Conservation (phyloP, 2,888 invertebrate genomes). For the Pecten maximus region DNA sequence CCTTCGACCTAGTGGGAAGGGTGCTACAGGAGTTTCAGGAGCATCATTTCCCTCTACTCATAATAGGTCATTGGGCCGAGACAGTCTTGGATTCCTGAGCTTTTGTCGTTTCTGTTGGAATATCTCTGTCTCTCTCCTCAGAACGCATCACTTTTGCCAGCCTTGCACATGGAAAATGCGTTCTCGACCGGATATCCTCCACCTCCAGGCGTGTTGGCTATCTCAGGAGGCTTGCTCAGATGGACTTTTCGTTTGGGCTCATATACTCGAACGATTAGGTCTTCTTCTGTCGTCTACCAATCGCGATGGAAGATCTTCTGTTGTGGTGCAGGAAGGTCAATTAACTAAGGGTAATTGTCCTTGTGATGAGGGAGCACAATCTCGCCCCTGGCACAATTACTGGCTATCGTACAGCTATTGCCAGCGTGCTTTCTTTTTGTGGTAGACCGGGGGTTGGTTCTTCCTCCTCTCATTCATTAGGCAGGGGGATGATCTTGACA, state of each 20-base stretch:
- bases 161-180: too few relatives aligned
- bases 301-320: background rate
- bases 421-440: background rate
- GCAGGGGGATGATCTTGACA: background rate
- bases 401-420: background rate
- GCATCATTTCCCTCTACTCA: background rate
- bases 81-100: slow-evolving; percentile 12
- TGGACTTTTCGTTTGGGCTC: background rate
- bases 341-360: slow-evolving; percentile 6
- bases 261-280: background rate
- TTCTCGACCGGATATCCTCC: background rate
- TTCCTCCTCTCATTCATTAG: background rate
- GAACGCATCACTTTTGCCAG: background rate
- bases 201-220: slow-evolving; percentile 39
- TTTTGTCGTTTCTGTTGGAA: background rate
- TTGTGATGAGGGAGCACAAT: background rate
- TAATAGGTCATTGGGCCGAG: slow-evolving; percentile 33
- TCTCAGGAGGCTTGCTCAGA: background rate
- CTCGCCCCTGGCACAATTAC: too few relatives aligned
- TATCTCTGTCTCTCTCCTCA: background rate
- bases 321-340: slow-evolving; percentile 31
- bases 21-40: background rate
- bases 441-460: background rate
- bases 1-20: slow-evolving; percentile 2
- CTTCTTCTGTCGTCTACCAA: too few relatives aligned